Evolutionary conservation across 2,888 invertebrate genomes (phyloP), one percentile per base, ranked within the genome.

Genomic region (Macropis europaea): DNA sequence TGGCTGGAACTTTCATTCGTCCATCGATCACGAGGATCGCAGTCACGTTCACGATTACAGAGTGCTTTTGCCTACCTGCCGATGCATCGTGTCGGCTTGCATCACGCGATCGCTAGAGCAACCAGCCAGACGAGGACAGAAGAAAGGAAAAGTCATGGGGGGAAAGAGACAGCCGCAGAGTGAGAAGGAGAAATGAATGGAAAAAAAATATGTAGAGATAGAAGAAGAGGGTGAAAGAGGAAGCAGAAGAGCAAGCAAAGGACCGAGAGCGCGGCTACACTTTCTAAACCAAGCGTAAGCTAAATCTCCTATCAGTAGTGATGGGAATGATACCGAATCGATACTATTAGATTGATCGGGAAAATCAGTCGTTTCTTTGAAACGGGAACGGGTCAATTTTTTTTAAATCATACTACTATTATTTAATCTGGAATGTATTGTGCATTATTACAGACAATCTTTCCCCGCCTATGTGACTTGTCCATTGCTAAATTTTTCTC

Each of bases 251-350:
- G n/a, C 38, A 30, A 24, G 32, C 66, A 40, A 66, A 57, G 52
- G 68, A 69, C 59, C 59, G 40, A 9, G 48, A 50, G 34, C 43
- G 59, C 71, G 62, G 43, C 56, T 66, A 71, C 77, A 80, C 82
- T 82, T 82, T 82, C 79, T 82, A 81, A 79, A 73, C 62, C 45
- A 50, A 53, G 62, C 56, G 52, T 40, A 56, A 69, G 62, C 47
- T 63, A 72, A 68, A 79, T 75, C 62, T 54, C n/a, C 32, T 24
- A 68, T 63, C 38, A n/a, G n/a, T n/a, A n/a, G n/a, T n/a, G n/a
- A n/a, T n/a, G n/a, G n/a, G n/a, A n/a, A n/a, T n/a, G n/a, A n/a
- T n/a, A n/a, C n/a, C n/a, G n/a, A n/a, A n/a, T n/a, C n/a, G n/a
- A n/a, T n/a, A n/a, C n/a, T n/a, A n/a, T n/a, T n/a, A n/a, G n/a